Base-by-base conservation (phyloP, 2,113 vertebrate genomes). In the Odontesthes bonariensis region DNA sequence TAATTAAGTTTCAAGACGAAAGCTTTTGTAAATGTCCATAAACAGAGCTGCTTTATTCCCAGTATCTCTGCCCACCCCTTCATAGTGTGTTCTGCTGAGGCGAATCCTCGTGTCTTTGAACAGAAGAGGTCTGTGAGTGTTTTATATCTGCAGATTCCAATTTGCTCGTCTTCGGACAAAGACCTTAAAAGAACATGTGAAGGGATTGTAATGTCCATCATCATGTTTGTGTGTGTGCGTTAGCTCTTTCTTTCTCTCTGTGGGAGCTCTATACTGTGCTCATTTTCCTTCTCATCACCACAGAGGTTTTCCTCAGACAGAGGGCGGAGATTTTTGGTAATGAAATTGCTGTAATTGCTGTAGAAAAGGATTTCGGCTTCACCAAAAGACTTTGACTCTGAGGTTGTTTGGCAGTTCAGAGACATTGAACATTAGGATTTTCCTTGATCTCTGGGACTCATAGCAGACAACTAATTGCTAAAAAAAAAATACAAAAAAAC, bases 251-350 rank as follows among this genome's bases (percentile, higher is more conserved):
- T 66, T 6, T 60, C 59, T 85, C 82, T 86, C 78, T 19, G 54
- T 75, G 82, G 85, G 86, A 88, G 75, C 70, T 82, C 57, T 31
- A 81, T 52, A 61, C 17, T 66, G 73, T 86, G 87, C 78, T 83
- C 72, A 32, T 65, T 86, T 86, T 76, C 75, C 69, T 79, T 82
- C 59, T 70, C 69, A 72, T 77, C 75, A 70, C 52, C 20, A 22
- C 32, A 1, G 44, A 81, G 64, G 52, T 66, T 79, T 79, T 72
- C 64, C 58, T 63, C 27, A 68, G 68, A 81, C 70, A 55, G 40
- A 68, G 38, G 54, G 32, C 46, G 47, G 54, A 72, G 33, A 19
- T 69, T 75, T 80, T 82, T 84, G 54, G 11, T 49, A 11, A 11
- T 27, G 19, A 55, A 85, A 53, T 75, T 17, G 31, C 75, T 75